Evolutionary conservation across 2,113 vertebrate genomes (phyloP).

Genomic region (Microcebus jonahi): DNA sequence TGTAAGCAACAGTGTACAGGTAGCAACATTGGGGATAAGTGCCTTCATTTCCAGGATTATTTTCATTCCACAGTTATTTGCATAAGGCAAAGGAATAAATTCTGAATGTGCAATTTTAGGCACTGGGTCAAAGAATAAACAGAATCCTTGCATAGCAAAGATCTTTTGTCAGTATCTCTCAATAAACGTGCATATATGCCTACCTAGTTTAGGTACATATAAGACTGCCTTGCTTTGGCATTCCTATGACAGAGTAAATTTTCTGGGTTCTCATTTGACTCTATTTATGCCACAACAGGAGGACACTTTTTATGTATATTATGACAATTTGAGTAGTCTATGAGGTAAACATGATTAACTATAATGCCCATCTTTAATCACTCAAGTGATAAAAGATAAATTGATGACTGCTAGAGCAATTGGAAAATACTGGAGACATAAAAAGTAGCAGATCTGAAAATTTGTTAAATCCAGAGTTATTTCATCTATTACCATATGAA

Average conservation of each 20-base stretch:
- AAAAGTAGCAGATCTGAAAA: constrained; percentile 49
- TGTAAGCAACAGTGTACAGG: background rate
- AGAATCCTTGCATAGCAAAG: background rate
- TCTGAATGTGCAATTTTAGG: background rate
- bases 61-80: background rate
- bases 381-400: constrained; percentile 52
- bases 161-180: background rate
- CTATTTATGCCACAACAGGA: constrained; percentile 15
- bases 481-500: constrained; percentile 63
- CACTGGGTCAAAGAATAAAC: background rate
- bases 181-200: background rate
- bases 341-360: constrained; percentile 27
- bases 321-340: constrained; percentile 11
- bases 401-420: constrained; percentile 6
- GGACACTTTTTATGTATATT: constrained; percentile 44
- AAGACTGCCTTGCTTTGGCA: background rate
- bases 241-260: constrained; percentile 11
- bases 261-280: background rate
- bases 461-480: constrained; percentile 54
- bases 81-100: background rate
- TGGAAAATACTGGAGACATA: constrained; percentile 53
- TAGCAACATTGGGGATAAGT: background rate
- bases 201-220: background rate
- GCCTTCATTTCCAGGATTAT: background rate
- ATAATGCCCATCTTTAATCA: constrained; percentile 45